Percentiles rank a stretch among this genome's conserved stretches.
phyloP scores from a whole-genome alignment of 2,888 invertebrate species.

The Terebella lapidaria region DNA sequence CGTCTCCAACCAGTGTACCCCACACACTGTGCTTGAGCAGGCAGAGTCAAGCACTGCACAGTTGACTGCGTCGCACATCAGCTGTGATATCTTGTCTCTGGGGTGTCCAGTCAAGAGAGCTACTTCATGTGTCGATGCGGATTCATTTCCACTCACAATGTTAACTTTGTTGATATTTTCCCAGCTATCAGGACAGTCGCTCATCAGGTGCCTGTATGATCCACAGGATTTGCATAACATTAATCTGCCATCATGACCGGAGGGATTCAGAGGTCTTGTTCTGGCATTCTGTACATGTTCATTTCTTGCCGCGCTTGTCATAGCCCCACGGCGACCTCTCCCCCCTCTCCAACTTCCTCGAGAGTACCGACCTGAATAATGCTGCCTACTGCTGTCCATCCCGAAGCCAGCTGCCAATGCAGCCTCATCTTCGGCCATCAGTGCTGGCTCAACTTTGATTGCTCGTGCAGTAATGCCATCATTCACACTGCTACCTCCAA shows the following conservation, averaged over 20 bases:
- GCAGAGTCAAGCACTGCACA: neutral
- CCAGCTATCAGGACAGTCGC: neutral
- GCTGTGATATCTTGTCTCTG: neutral
- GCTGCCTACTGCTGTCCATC: neutral
- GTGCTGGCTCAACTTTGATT: neutral
- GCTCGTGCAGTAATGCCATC: no score
- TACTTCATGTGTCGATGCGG: no score
- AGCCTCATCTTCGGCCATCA: neutral
- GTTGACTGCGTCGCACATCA: neutral
- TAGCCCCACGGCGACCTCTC: neutral
- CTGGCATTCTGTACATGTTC: neutral
- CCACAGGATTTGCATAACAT: neutral
- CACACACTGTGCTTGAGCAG: neutral
- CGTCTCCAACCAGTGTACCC: neutral
- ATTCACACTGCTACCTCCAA: neutral
- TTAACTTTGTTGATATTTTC: neutral
- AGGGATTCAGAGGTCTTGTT: no score
- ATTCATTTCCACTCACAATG: neutral
- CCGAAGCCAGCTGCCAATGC: neutral
- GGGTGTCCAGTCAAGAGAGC: no score
- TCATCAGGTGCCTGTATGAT: neutral
- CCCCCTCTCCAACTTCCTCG: neutral
- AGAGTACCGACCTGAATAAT: no score
- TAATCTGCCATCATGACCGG: neutral
- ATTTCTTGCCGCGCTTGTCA: neutral